phyloP scores from a whole-genome alignment of 2,113 vertebrate genomes.

The Lepus americanus region DNA sequence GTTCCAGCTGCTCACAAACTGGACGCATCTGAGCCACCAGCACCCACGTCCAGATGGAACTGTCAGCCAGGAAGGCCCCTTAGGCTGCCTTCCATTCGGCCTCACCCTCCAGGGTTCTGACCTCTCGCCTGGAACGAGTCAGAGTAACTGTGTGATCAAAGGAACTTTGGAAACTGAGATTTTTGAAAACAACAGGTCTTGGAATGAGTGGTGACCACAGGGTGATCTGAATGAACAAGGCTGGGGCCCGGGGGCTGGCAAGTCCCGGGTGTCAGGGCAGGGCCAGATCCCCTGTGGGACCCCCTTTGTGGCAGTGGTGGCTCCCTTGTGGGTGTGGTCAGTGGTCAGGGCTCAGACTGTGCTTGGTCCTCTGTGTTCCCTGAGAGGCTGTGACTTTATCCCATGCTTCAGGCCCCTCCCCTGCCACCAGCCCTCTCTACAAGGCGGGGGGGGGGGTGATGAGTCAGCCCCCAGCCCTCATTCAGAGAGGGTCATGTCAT shows the following conservation, averaged over 20 bases:
- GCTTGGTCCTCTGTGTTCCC: not conserved
- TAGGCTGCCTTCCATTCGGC: too few species aligned
- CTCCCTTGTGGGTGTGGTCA: not conserved
- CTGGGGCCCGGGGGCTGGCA: too few species aligned
- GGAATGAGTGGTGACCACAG: not conserved
- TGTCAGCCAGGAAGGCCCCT: not conserved
- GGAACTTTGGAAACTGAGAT: too few species aligned
- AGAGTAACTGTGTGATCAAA: too few species aligned
- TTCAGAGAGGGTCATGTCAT: not conserved
- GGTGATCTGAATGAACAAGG: too few species aligned
- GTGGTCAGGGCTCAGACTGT: not conserved
- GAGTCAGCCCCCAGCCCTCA: not conserved
- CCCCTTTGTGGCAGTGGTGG: not conserved
- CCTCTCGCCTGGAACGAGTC: too few species aligned
- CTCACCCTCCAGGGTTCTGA: too few species aligned
- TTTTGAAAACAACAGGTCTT: not conserved
- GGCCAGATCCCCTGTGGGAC: not conserved
- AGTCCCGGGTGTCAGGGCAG: not conserved
- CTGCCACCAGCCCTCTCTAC: fast-evolving
- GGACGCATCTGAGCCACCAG: not conserved
- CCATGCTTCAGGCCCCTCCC: not conserved
- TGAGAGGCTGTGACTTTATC: not conserved
- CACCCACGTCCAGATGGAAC: not conserved
- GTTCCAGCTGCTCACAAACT: not conserved
- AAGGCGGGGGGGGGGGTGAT: too few species aligned